phyloP scores from a whole-genome alignment of 2,797 vertebrate genomes.

The Sternotherus odoratus region DNA sequence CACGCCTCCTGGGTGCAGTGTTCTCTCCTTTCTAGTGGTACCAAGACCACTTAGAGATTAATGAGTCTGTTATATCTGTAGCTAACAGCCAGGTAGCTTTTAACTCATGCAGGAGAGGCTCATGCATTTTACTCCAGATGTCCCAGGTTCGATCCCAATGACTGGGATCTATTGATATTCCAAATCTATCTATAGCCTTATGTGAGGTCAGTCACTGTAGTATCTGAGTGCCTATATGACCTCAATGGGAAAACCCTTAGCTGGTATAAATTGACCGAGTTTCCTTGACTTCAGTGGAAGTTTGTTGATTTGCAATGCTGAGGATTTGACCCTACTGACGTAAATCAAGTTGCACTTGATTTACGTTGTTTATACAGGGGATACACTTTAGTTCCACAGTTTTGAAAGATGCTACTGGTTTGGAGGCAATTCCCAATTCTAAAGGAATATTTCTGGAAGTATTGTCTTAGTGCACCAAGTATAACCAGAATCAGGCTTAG shows the following conservation, averaged over 20 bases:
- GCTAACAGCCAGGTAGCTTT: no score
- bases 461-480: background rate
- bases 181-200: background rate
- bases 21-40: no score
- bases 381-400: background rate
- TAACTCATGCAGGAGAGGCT: no score
- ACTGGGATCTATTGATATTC: background rate
- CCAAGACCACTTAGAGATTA: no score
- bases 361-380: slow-evolving; percentile 1
- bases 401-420: slow-evolving; percentile 36
- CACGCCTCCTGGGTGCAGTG: no score
- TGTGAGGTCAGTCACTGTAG: background rate
- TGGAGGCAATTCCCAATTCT: background rate
- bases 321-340: background rate
- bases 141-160: no score
- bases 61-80: no score
- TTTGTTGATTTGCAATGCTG: slow-evolving; percentile 30
- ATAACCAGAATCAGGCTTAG: background rate
- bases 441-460: background rate
- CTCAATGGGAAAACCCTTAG: background rate
- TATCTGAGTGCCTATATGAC: background rate
- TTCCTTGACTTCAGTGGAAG: background rate
- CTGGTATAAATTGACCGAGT: background rate
- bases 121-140: no score
- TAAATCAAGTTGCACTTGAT: background rate